Evolutionary conservation across 2,113 vertebrate genomes (phyloP), one percentile per base, ranked within the genome.

Genomic region (Nematolebias whitei): DNA sequence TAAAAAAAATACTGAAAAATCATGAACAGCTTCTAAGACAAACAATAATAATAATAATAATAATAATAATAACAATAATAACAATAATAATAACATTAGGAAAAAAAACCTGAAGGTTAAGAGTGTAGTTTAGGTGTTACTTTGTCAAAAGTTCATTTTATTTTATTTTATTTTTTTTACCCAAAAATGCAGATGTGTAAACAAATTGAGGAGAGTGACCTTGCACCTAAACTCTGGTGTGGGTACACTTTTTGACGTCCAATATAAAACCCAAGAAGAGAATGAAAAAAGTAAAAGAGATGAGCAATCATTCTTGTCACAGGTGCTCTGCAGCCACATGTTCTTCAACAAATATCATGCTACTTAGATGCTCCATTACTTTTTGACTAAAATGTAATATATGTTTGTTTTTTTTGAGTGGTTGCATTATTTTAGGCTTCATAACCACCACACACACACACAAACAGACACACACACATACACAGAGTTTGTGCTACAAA

Each of bases 361-460:
- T 12, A 16, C 32, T n/a, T n/a, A 11, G 5, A 59, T 62, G 26
- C 23, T 55, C 39, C 39, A 15, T 41, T 51, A 29, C 1, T 13
- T 47, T 75, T 38, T 39, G 26, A 47, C 44, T 24, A 49, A 47
- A 9, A 41, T 10, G 29, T 32, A 43, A 57, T 74, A 20, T 32
- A 22, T 38, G 14, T 10, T 26, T 24, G 19, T 23, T 16, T 44
- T 32, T 41, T 58, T 58, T n/a, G 40, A 47, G 54, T 43, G 47
- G 54, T 84, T 59, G 32, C 50, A 45, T 26, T 19, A 48, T 70
- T 68, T 80, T 48, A 45, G 29, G 49, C 72, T 60, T 29, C 29
- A 50, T 76, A 52, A 60, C 45, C 52, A 56, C 58, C 47, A 54
- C 68, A 50, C 20, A 16, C 49, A 63, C 51, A 54, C 63, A 51